These are phyloP conservation scores for Clivina fossor DNA, from an alignment of 2,888 invertebrate genomes.

Conservation along the genomic window DNA sequence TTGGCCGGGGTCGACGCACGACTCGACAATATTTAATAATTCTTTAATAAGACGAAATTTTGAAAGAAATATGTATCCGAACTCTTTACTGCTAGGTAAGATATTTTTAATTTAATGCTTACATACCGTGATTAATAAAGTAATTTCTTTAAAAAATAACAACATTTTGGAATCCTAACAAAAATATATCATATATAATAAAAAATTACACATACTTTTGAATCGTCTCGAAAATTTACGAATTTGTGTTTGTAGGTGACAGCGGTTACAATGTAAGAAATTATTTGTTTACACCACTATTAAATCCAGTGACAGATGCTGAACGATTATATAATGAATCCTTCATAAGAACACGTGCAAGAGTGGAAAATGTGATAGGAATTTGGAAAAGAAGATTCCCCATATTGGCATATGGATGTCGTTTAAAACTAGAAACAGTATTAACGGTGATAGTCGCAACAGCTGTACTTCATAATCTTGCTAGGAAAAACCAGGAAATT, in stretches of 20 bases:
- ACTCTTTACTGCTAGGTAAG: constrained; percentile 25
- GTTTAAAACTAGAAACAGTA: constrained; percentile 37
- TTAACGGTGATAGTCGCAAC: constrained; percentile 42
- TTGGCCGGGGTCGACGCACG: constrained; percentile 44
- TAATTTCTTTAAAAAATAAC: too few relatives aligned
- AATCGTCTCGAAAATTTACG: too few relatives aligned
- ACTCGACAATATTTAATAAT: constrained; percentile 42
- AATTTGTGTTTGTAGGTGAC: too few relatives aligned
- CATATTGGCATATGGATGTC: constrained; percentile 33
- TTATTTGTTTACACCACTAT: constrained; percentile 34
- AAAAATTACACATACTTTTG: too few relatives aligned
- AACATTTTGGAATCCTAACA: too few relatives aligned
- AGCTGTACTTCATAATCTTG: constrained; percentile 44
- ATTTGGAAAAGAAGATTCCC: constrained; percentile 43
- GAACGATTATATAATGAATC: constrained; percentile 34
- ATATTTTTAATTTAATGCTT: neutral
- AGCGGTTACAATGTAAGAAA: too few relatives aligned
- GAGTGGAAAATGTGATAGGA: constrained; percentile 40
- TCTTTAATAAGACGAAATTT: constrained; percentile 31
- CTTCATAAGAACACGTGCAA: constrained; percentile 44
- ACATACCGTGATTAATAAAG: too few relatives aligned
- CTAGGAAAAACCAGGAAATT: constrained; percentile 42
- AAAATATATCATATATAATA: too few relatives aligned
- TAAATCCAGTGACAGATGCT: constrained; percentile 3
- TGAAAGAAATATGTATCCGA: constrained; percentile 28